These are phyloP conservation scores for Spodoptera frugiperda DNA, from an alignment of 1,140 invertebrate species.

Conservation along the genomic window DNA sequence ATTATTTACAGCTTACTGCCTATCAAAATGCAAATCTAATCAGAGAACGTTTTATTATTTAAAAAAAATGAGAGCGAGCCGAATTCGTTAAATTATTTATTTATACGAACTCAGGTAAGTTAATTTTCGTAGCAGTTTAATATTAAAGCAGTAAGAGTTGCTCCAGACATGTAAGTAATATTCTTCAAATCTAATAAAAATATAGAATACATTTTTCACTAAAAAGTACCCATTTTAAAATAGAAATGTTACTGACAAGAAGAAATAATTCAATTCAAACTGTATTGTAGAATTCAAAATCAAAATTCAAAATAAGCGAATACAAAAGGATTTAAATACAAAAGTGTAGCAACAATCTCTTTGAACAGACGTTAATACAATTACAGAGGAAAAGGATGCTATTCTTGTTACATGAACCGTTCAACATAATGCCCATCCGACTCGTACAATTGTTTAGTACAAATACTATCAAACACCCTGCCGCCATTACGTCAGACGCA, in stretches of 20 bases:
- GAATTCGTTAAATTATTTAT: background rate
- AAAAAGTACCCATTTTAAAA: background rate
- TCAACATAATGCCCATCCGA: background rate
- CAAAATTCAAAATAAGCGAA: constrained; percentile 15
- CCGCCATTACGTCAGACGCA: constrained; percentile 7
- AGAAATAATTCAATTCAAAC: background rate
- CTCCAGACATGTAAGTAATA: constrained; percentile 1
- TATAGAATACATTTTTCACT: background rate
- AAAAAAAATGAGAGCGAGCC: background rate
- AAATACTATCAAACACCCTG: constrained; percentile 10
- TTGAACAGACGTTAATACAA: constrained; percentile 9
- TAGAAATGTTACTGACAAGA: background rate
- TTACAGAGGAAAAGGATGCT: constrained; percentile 7
- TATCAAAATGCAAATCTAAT: constrained; percentile 1
- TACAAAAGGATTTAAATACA: background rate
- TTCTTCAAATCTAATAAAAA: background rate
- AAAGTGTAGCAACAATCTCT: background rate
- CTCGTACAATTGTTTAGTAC: background rate
- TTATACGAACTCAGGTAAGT: background rate
- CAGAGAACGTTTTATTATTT: background rate
- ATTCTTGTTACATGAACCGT: constrained; percentile 21
- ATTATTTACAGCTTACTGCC: background rate
- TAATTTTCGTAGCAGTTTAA: background rate
- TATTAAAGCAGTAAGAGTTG: background rate
- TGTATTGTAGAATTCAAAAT: background rate